Percentiles rank a stretch among this genome's conserved stretches.
Conservation (phyloP, 2,113 vertebrate genomes). For the Pyrgilauda ruficollis region DNA sequence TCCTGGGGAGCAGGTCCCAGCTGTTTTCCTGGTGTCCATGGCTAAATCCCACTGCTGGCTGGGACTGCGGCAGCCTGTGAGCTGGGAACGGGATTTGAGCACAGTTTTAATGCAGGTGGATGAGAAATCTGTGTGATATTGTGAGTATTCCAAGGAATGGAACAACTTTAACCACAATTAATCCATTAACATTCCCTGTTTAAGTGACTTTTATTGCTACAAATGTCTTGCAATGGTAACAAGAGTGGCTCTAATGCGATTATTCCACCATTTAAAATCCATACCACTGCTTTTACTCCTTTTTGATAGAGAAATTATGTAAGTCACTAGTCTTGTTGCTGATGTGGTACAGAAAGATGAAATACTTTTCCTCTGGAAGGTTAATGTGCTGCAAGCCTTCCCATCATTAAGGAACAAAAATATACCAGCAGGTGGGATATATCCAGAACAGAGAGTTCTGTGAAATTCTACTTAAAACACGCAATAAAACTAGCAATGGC, state of each 20-base stretch:
- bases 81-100: background rate
- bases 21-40: background rate
- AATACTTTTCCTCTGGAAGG: constrained; percentile 39
- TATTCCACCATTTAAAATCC: background rate
- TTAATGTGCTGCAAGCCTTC: constrained; percentile 51
- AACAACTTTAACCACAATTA: background rate
- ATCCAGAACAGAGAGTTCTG: constrained; percentile 36
- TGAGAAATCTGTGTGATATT: background rate
- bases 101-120: background rate
- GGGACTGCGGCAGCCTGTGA: background rate
- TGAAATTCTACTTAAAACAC: constrained; percentile 35
- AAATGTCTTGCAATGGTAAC: background rate
- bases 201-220: background rate
- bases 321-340: background rate
- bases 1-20: background rate
- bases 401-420: constrained; percentile 60
- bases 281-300: background rate
- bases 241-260: background rate
- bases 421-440: constrained; percentile 58
- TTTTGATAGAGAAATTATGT: background rate
- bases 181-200: background rate
- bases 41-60: background rate
- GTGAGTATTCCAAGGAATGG: background rate
- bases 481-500: constrained; percentile 36
- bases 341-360: constrained; percentile 22